phyloP scores from a whole-genome alignment of 1,140 invertebrate genomes.

The Diplogasteroides magnus region DNA sequence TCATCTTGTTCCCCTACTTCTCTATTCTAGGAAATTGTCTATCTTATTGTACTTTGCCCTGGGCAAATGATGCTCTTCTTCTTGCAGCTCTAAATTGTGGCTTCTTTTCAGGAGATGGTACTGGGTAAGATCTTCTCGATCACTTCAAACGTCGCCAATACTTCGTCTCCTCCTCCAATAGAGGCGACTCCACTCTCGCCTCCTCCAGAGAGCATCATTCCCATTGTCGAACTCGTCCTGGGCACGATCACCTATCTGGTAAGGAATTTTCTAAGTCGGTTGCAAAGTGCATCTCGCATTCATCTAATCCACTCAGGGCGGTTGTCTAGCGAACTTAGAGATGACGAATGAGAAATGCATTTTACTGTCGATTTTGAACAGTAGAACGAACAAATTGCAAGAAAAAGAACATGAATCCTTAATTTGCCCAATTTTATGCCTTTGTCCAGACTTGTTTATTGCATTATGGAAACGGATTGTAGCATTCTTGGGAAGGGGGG shows the following conservation, averaged over 20 bases:
- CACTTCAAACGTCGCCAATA: neutral
- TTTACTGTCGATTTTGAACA: no score
- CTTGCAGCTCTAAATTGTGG: no score
- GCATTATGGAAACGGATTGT: constrained; percentile 12
- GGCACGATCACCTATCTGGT: constrained; percentile 53
- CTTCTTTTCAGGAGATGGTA: neutral
- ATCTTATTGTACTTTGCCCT: no score
- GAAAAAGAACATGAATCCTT: constrained; percentile 2
- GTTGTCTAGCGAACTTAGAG: constrained; percentile 9
- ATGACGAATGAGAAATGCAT: no score
- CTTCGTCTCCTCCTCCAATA: neutral
- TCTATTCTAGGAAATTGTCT: no score
- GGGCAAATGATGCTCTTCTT: no score
- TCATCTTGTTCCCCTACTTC: no score
- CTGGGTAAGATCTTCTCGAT: neutral
- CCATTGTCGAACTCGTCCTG: constrained; percentile 50
- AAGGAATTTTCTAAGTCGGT: constrained; percentile 22
- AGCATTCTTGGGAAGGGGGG: no score
- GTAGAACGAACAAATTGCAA: no score
- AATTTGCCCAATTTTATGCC: constrained; percentile 6
- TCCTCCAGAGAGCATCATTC: constrained; percentile 31
- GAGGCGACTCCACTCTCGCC: neutral
- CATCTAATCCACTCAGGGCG: neutral
- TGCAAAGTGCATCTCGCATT: neutral
- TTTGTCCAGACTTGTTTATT: constrained; percentile 18